Percentiles rank a stretch among this genome's conserved stretches.
phyloP scores from a whole-genome alignment of 2,888 invertebrate species.

The Physocephala rufipes region DNA sequence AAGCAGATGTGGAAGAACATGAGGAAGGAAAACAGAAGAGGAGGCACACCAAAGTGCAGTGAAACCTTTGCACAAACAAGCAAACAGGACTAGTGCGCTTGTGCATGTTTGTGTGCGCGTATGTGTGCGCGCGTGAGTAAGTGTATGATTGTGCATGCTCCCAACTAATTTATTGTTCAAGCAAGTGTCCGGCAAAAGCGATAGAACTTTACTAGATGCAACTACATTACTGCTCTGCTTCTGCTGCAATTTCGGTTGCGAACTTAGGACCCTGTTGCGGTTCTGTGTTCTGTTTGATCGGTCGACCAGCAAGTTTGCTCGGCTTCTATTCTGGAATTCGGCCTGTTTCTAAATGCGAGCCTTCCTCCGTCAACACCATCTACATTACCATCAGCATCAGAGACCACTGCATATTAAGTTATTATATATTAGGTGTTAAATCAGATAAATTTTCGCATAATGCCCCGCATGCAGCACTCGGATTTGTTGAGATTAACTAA shows the following conservation, averaged over 20 bases:
- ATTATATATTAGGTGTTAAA: conserved; percentile 68
- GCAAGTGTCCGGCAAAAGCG: conserved; percentile 20
- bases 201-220: not conserved
- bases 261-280: not conserved
- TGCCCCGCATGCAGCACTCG: conserved; percentile 67
- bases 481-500: conserved; percentile 64
- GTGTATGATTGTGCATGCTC: conserved; percentile 53
- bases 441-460: conserved; percentile 68
- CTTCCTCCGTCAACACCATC: not conserved
- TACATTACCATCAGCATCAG: conserved; percentile 22
- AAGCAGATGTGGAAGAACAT: too few relatives aligned
- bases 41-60: conserved; percentile 9
- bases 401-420: conserved; percentile 65
- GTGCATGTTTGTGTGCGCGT: not conserved
- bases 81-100: not conserved
- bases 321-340: conserved; percentile 39
- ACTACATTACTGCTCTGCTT: conserved; percentile 24
- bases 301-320: not conserved
- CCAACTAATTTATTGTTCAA: conserved; percentile 12
- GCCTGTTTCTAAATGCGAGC: conserved; percentile 49
- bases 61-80: conserved; percentile 9
- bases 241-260: conserved; percentile 45
- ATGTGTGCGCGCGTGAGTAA: conserved; percentile 55
- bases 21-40: conserved; percentile 31
- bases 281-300: not conserved